Percentiles rank a stretch among this genome's conserved stretches.
These are phyloP conservation scores for Rotaria socialis DNA, from an alignment of 2,888 invertebrate species.

Conservation along the genomic window DNA sequence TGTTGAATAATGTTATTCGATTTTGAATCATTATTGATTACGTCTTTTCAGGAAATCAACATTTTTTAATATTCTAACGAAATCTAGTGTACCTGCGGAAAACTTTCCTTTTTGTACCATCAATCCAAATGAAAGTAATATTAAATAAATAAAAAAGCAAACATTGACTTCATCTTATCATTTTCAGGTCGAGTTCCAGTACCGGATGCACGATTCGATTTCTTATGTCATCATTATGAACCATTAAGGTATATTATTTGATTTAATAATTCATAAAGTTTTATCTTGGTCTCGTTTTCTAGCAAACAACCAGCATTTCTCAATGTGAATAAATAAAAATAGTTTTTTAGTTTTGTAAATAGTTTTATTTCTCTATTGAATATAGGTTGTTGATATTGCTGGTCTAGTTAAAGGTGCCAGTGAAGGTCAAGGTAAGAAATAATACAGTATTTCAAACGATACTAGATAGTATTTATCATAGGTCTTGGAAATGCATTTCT, in stretches of 20 bases:
- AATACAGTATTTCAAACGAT: neutral
- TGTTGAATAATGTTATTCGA: neutral
- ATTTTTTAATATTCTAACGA: constrained; percentile 97
- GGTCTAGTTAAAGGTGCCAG: constrained; percentile 95
- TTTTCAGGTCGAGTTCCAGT: constrained; percentile 81
- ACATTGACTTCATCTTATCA: neutral
- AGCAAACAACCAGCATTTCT: constrained; percentile 96
- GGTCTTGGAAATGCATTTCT: constrained; percentile 94
- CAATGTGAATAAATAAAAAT: constrained; percentile 63
- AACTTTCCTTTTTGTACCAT: constrained; percentile 99
- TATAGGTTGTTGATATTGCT: constrained; percentile 78
- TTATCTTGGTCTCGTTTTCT: constrained; percentile 49
- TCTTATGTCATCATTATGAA: constrained; percentile 84
- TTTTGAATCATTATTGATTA: neutral
- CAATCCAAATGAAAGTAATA: constrained; percentile 82
- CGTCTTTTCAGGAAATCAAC: neutral
- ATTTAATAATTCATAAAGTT: neutral
- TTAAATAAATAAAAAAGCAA: no score
- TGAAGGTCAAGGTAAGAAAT: constrained; percentile 73
- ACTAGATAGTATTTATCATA: neutral
- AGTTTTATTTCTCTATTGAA: neutral
- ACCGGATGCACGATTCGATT: constrained; percentile 87
- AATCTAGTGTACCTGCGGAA: constrained; percentile 92
- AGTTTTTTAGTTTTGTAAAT: no score
- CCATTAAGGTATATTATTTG: constrained; percentile 65